A percentile compares a stretch with the other conserved stretches of the same genome.
phyloP scores from a whole-genome alignment of 2,888 invertebrate species.

The Morpho achilles region DNA sequence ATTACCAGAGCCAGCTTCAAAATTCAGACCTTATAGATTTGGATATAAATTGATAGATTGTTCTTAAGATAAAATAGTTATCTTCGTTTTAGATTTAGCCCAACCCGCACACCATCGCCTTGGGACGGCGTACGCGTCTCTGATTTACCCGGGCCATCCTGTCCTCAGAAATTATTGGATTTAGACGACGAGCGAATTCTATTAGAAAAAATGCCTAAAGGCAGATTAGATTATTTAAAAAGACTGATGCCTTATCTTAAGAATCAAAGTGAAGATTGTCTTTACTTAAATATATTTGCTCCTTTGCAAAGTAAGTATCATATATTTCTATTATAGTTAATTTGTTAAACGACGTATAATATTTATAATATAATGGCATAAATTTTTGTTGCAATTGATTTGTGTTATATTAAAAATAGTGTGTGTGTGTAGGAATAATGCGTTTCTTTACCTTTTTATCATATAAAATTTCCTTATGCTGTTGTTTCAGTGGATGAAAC shows the following conservation, averaged over 20 bases:
- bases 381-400: not conserved
- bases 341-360: not conserved
- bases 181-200: constrained; percentile 90
- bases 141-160: constrained; percentile 90
- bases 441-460: not conserved
- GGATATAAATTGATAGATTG: no score
- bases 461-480: not conserved
- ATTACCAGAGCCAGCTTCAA: not conserved
- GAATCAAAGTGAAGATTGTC: constrained; percentile 98
- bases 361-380: no score
- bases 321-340: no score
- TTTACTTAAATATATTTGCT: constrained; percentile 97
- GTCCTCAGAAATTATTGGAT: constrained; percentile 93
- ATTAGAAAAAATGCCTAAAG: constrained; percentile 92
- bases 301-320: constrained; percentile 92
- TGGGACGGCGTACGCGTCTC: constrained; percentile 93
- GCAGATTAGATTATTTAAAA: constrained; percentile 93
- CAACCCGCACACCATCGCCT: constrained; percentile 93
- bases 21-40: not conserved
- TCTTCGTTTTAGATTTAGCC: constrained; percentile 86
- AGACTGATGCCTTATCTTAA: constrained; percentile 93
- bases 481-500: constrained; percentile 74
- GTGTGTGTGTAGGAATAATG: not conserved
- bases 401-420: not conserved
- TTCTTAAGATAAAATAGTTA: not conserved